Percentiles rank a stretch among this genome's conserved stretches.
Conservation (phyloP, 2,113 vertebrate species). For the Etheostoma spectabile region DNA sequence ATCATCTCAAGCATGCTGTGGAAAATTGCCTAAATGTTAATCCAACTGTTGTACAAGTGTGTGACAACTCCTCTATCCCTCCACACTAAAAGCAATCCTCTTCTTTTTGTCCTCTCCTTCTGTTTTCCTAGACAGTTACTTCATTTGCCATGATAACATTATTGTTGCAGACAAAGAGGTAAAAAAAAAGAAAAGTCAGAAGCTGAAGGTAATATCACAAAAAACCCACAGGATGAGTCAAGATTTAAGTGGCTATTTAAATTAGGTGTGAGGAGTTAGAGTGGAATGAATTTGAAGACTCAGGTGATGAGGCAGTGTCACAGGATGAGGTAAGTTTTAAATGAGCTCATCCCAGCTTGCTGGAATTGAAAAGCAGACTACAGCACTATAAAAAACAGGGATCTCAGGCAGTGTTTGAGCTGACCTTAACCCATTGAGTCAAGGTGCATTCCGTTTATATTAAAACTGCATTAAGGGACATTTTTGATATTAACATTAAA, state of each 20-base stretch:
- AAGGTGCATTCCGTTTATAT: constrained; percentile 4
- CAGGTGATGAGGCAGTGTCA: constrained; percentile 28
- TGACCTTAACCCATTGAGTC: constrained; percentile 21
- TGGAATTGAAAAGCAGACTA: constrained; percentile 4
- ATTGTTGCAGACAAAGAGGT: constrained; percentile 20
- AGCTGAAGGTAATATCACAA: constrained; percentile 25
- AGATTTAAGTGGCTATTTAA: constrained; percentile 53
- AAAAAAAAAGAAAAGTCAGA: neutral
- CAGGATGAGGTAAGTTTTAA: constrained; percentile 18
- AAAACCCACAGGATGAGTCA: constrained; percentile 31
- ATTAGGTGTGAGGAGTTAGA: constrained; percentile 34
- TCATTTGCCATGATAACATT: constrained; percentile 13
- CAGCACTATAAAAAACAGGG: neutral
- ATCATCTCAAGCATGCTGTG: constrained; percentile 41
- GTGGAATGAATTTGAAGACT: constrained; percentile 12
- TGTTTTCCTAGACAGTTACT: constrained; percentile 2
- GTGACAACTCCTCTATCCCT: constrained; percentile 3
- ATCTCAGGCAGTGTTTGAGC: neutral
- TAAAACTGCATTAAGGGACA: neutral
- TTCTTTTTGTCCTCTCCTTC: neutral
- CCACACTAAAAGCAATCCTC: neutral
- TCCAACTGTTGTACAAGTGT: constrained; percentile 39
- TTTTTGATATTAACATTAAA: constrained; percentile 20
- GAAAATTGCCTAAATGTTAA: constrained; percentile 63
- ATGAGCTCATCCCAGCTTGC: constrained; percentile 23